Base-by-base conservation (phyloP, 1,140 invertebrate species). In the Orchesella cincta region DNA sequence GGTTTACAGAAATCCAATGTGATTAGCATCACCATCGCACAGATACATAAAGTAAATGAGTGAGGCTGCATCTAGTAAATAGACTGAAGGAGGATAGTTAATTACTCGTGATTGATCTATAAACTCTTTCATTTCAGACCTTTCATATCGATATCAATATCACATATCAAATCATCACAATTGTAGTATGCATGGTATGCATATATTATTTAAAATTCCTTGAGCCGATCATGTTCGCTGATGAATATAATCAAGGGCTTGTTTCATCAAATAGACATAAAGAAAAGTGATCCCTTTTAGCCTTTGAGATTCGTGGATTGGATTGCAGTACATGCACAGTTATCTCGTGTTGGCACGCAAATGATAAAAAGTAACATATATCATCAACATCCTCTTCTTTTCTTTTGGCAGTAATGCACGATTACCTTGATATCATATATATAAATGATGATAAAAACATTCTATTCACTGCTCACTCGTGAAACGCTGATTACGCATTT, bases 81-180 rank as follows among this genome's bases (percentile, higher is more conserved):
- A 18, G 29, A 39, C 18, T 62, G 52, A 76, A 73, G 71, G 75
- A 76, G 73, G 67, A 77, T 62, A 67, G 76, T 74, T 80, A 80
- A 80, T 80, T 80, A 76, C 75, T 78, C 79, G 78, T 80, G 79
- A 80, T 80, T 80, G 79, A 80, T 80, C 76, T 80, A 80, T 80
- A 74, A 57, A 35, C 1, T 8, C 8, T n/a, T n/a, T n/a, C n/a
- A n/a, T n/a, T n/a, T n/a, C n/a, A n/a, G n/a, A n/a, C n/a, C n/a
- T n/a, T n/a, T n/a, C n/a, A n/a, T n/a, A n/a, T n/a, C n/a, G n/a
- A n/a, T n/a, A n/a, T n/a, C n/a, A n/a, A n/a, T n/a, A n/a, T n/a
- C n/a, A n/a, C n/a, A n/a, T n/a, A n/a, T n/a, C n/a, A n/a, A n/a
- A n/a, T n/a, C n/a, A n/a, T n/a, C n/a, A n/a, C n/a, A n/a, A n/a